Evolutionary conservation across 2,113 vertebrate species (phyloP).

Genomic region (Clupea harengus): DNA sequence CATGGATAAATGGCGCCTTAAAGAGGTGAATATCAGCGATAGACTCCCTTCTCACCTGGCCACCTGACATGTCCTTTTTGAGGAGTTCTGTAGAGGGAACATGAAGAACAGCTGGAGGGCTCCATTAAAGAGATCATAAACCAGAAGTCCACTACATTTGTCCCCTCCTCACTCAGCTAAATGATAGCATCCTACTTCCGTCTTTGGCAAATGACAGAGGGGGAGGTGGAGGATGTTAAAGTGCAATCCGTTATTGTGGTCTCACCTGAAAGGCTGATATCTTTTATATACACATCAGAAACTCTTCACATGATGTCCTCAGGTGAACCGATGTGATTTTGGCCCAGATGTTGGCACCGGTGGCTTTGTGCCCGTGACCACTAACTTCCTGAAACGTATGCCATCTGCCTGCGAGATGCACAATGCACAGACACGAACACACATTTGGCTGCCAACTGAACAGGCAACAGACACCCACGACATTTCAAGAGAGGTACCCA

Average conservation of each 20-base stretch:
- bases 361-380: too few relatives aligned
- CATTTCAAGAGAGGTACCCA: too few relatives aligned
- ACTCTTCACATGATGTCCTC: constrained; percentile 10
- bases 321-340: constrained; percentile 37
- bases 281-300: not conserved
- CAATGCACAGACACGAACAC: too few relatives aligned
- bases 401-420: too few relatives aligned
- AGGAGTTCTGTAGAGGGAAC: not conserved
- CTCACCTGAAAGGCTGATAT: not conserved
- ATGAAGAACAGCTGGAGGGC: not conserved
- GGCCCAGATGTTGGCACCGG: constrained; percentile 15
- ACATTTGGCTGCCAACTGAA: too few relatives aligned
- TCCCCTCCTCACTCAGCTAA: not conserved
- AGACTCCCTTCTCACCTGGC: constrained; percentile 3
- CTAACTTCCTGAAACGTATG: too few relatives aligned
- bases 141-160: not conserved
- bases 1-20: constrained; percentile 30
- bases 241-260: not conserved
- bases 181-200: not conserved
- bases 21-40: constrained; percentile 16
- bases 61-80: not conserved
- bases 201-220: constrained; percentile 14
- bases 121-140: constrained; percentile 18
- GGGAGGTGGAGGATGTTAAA: not conserved
- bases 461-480: too few relatives aligned